A percentile compares a stretch with the other conserved stretches of the same genome.
These are phyloP conservation scores for Habropoda laboriosa DNA, from an alignment of 1,140 invertebrate genomes.

Conservation along the genomic window DNA sequence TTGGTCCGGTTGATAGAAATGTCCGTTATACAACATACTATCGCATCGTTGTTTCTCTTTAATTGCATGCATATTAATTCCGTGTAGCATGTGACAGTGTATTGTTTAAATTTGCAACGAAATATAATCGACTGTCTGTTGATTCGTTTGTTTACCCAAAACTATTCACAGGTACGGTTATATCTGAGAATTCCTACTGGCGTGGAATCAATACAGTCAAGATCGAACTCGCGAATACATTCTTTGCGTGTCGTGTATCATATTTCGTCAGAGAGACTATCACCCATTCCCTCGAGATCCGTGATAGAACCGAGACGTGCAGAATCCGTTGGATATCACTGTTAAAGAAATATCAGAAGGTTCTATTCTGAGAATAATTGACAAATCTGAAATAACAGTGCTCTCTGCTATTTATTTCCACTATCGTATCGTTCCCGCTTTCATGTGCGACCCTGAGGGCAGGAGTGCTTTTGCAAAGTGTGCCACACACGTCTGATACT, in stretches of 20 bases:
- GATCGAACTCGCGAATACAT: slow-evolving; percentile 2
- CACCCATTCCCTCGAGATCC: background rate
- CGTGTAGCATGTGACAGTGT: background rate
- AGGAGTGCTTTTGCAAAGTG: slow-evolving; percentile 40
- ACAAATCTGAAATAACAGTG: background rate
- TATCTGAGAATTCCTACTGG: background rate
- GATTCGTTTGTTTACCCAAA: background rate
- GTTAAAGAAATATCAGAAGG: background rate
- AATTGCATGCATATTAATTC: background rate
- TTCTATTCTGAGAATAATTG: background rate
- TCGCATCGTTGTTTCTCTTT: background rate
- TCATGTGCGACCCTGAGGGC: slow-evolving; percentile 30
- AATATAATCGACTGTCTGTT: background rate
- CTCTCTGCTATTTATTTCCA: slow-evolving; percentile 24
- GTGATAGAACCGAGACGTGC: background rate
- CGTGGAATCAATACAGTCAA: background rate
- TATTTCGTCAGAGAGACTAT: slow-evolving; percentile 23
- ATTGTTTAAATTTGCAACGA: background rate
- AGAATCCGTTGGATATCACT: slow-evolving; percentile 16
- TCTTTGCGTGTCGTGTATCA: background rate
- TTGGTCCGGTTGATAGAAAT: slow-evolving; percentile 12
- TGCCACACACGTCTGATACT: slow-evolving; percentile 45
- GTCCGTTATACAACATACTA: background rate
- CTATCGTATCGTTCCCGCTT: slow-evolving; percentile 15
- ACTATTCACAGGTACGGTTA: background rate